phyloP scores from a whole-genome alignment of 1,140 invertebrate genomes.

The Carposina sasakii region DNA sequence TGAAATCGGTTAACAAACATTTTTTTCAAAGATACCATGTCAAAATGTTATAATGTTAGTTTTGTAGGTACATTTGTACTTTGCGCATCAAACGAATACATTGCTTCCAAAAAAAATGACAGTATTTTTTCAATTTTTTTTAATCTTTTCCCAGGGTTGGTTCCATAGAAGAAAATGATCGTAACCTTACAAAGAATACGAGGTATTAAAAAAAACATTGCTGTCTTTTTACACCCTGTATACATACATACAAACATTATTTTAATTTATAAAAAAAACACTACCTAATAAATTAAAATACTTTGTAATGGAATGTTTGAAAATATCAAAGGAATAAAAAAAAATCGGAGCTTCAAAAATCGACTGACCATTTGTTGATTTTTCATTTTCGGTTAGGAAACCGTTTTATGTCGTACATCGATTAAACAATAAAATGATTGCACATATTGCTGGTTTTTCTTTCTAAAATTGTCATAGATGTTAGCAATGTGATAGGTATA shows the following conservation, averaged over 20 bases:
- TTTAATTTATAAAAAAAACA: not conserved
- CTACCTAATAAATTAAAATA: not conserved
- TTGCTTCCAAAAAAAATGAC: too few species aligned
- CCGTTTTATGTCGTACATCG: conserved; percentile 58
- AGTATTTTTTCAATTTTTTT: too few species aligned
- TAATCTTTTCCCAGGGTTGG: too few species aligned
- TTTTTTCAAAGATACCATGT: too few species aligned
- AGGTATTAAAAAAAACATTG: too few species aligned
- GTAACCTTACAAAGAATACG: too few species aligned
- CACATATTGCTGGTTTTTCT: conserved; percentile 15
- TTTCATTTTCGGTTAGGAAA: too few species aligned
- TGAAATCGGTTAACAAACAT: too few species aligned
- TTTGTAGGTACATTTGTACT: too few species aligned
- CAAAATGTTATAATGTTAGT: too few species aligned
- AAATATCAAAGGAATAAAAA: conserved; percentile 33
- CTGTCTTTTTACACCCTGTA: not conserved
- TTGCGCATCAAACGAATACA: too few species aligned
- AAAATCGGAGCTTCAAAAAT: conserved; percentile 32
- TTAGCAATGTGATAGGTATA: not conserved
- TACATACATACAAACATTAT: not conserved
- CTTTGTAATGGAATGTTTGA: conserved; percentile 35
- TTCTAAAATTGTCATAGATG: not conserved
- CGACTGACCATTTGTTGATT: conserved; percentile 29
- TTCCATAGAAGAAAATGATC: too few species aligned
- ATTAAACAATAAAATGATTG: conserved; percentile 53